phyloP scores from a whole-genome alignment of 2,797 vertebrate genomes.

The Hipposideros larvatus region DNA sequence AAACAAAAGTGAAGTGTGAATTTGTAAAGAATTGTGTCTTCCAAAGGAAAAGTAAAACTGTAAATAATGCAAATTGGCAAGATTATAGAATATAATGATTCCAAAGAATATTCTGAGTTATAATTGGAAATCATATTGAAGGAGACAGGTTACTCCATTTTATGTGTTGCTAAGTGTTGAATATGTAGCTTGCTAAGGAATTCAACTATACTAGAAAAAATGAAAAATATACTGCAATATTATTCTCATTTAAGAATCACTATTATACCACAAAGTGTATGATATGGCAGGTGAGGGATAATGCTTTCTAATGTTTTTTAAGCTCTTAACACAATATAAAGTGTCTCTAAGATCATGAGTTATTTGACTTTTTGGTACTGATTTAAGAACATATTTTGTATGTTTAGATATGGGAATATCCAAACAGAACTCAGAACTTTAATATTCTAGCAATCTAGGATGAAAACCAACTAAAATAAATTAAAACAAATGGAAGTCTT shows the following conservation, averaged over 20 bases:
- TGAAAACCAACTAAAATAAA: neutral
- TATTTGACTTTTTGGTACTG: neutral
- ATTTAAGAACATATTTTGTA: conserved; percentile 52
- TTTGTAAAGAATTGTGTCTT: conserved; percentile 80
- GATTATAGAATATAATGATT: conserved; percentile 83
- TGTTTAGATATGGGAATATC: neutral
- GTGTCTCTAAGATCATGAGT: neutral
- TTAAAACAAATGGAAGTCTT: neutral
- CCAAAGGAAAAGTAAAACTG: conserved; percentile 78
- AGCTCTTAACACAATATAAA: conserved; percentile 7
- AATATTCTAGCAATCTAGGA: neutral
- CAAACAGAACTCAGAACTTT: fast-evolving
- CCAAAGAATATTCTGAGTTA: conserved; percentile 84
- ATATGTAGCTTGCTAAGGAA: conserved; percentile 68
- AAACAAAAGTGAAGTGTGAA: conserved; percentile 77
- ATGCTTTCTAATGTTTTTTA: neutral
- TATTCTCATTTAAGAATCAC: neutral
- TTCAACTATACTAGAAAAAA: conserved; percentile 33
- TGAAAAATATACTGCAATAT: neutral
- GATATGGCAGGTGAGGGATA: neutral
- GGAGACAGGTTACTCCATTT: conserved; percentile 73
- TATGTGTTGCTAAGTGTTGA: conserved; percentile 64
- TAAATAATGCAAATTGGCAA: conserved; percentile 85
- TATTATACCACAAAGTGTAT: neutral
- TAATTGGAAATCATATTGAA: conserved; percentile 84